These are phyloP conservation scores for Anguilla rostrata DNA, from an alignment of 2,113 vertebrate genomes.

Conservation along the genomic window DNA sequence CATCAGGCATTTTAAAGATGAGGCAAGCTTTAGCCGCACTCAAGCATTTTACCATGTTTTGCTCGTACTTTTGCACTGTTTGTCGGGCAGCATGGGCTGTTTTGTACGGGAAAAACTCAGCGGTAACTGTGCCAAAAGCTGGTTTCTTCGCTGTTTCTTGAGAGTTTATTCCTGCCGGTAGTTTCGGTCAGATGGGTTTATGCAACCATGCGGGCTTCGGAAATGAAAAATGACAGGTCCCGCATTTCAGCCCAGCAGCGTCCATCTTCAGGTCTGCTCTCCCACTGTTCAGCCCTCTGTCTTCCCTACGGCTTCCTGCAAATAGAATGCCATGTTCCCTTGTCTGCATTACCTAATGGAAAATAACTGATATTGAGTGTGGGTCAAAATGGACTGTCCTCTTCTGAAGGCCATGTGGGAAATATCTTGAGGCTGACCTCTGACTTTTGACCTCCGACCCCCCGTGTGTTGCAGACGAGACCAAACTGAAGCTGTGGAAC, in stretches of 20 bases:
- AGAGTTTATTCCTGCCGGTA: neutral
- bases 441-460: neutral
- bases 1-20: too few species aligned
- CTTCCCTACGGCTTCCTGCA: neutral
- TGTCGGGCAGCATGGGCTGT: neutral
- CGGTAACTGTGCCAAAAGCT: too few species aligned
- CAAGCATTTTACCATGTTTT: neutral
- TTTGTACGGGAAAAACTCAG: neutral
- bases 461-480: slow-evolving; percentile 81
- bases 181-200: neutral
- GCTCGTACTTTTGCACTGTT: neutral
- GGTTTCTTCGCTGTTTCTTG: neutral
- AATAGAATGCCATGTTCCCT: neutral
- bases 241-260: neutral
- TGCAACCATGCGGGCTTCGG: neutral
- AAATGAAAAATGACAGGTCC: neutral
- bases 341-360: neutral
- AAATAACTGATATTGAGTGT: neutral
- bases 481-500: slow-evolving; percentile 92
- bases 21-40: too few species aligned
- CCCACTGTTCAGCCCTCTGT: too few species aligned
- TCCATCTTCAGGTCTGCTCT: neutral
- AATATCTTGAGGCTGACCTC: neutral
- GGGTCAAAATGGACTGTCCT: neutral
- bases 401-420: neutral